Percentiles rank a stretch among this genome's conserved stretches.
These are phyloP conservation scores for Mesocricetus auratus DNA, from an alignment of 2,113 vertebrate species.

Conservation along the genomic window DNA sequence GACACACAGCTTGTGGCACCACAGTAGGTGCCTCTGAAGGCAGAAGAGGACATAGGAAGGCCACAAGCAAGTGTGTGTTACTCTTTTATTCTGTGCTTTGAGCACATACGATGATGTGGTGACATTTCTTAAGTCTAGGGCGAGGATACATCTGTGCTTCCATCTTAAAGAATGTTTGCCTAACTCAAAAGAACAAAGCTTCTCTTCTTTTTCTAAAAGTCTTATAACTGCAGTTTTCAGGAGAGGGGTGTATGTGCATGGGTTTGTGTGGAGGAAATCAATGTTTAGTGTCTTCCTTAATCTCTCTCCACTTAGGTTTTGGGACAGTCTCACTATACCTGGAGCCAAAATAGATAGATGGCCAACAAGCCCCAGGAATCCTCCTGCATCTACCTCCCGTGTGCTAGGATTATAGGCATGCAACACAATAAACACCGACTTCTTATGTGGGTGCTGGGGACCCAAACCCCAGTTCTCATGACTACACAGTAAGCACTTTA, in stretches of 20 bases:
- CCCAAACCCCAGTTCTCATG: neutral
- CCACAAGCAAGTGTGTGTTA: neutral
- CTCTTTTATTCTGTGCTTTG: neutral
- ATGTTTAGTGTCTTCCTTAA: neutral
- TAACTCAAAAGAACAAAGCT: neutral
- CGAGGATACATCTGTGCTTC: neutral
- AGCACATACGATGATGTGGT: neutral
- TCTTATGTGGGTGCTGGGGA: neutral
- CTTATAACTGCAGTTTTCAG: neutral
- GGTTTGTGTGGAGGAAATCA: neutral
- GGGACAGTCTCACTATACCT: neutral
- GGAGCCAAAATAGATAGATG: neutral
- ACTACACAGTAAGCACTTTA: no score
- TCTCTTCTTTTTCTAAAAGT: neutral
- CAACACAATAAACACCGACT: neutral
- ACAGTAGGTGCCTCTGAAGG: neutral
- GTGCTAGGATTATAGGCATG: neutral
- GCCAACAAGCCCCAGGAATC: neutral
- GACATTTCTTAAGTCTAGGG: conserved; percentile 5
- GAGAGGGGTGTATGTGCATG: no score
- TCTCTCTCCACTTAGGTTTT: neutral
- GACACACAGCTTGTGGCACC: neutral
- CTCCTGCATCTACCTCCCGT: no score
- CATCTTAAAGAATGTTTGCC: conserved; percentile 3
- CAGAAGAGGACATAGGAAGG: neutral